Base-by-base conservation (phyloP, 1,140 invertebrate genomes). In the Drosophila persimilis region DNA sequence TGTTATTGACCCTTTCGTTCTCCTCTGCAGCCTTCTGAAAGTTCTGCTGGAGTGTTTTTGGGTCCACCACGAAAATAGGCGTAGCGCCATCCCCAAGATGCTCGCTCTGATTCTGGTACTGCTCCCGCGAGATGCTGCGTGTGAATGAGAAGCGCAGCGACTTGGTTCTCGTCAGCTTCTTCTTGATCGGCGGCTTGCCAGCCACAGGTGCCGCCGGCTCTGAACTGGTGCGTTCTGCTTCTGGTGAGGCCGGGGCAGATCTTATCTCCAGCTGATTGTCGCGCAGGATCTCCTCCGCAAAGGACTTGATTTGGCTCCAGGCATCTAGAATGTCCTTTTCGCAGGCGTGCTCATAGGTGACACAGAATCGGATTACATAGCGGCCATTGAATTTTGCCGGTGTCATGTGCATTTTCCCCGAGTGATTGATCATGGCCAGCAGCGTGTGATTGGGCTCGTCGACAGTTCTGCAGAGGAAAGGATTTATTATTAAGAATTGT, bases 401-500 rank as follows among this genome's bases (percentile, higher is more conserved):
- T 31, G 98, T 97, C 96, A 98, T 97, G 90, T 98, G 97, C 20
- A 98, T 92, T 80, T 96, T 95, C 3, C 97, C 97, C 0, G 96
- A 96, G 9, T 96, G 95, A 90, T 99, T 99, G 51, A 99, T 96
- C 46, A 94, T 94, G 0, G 96, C 95, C 39, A 98, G 84, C 1
- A 99, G 91, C 70, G 61, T 24, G 52, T 86, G 81, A 47, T 86
- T 86, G 13, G 70, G 77, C 13, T 86, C 83, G 57, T 86, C 81
- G 9, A 64, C 74, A 35, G 83, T 88, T 44, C 81, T 85, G 50
- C 9, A 9, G 45, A 20, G 31, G 29, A 0, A 29, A 4, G 7
- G 29, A 20, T 11, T 11, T 29, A 7, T 13, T 43, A 43, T 3
- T 29, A 72, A 6, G 13, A n/a, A 9, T 9, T 17, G 43, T 29